These are phyloP conservation scores for Argopecten irradians DNA, from an alignment of 1,140 invertebrate genomes.

Conservation along the genomic window DNA sequence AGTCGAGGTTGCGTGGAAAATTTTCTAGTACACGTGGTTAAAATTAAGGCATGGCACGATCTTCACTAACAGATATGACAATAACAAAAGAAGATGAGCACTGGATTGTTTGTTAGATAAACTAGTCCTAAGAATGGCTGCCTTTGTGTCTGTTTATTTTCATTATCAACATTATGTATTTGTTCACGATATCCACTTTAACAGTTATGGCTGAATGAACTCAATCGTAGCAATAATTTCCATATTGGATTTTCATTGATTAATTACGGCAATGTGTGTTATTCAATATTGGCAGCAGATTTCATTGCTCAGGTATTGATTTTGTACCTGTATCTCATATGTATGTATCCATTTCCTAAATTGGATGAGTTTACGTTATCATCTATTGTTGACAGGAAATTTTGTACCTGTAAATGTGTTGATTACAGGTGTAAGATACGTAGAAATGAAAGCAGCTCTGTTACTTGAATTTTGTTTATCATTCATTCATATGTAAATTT, in stretches of 20 bases:
- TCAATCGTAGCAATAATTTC: neutral
- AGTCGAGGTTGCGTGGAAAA: no score
- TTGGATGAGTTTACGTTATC: neutral
- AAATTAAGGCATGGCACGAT: no score
- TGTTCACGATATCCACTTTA: neutral
- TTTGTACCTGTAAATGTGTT: neutral
- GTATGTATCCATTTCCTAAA: conserved; percentile 7
- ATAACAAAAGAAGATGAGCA: no score
- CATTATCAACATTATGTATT: neutral
- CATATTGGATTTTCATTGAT: neutral
- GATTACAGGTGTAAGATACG: neutral
- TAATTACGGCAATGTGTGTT: neutral
- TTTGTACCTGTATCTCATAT: neutral
- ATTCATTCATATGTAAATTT: neutral
- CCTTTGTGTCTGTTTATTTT: neutral
- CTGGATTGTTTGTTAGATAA: no score
- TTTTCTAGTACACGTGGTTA: no score
- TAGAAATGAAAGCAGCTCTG: neutral
- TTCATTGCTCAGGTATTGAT: conserved; percentile 3
- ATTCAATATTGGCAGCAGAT: conserved; percentile 22
- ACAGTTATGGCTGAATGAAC: neutral
- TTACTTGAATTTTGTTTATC: neutral
- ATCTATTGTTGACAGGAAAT: neutral
- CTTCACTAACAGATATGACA: no score
- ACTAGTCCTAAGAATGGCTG: neutral